Conservation (phyloP, 2,113 vertebrate species). For the Amblyopsis rosae region DNA sequence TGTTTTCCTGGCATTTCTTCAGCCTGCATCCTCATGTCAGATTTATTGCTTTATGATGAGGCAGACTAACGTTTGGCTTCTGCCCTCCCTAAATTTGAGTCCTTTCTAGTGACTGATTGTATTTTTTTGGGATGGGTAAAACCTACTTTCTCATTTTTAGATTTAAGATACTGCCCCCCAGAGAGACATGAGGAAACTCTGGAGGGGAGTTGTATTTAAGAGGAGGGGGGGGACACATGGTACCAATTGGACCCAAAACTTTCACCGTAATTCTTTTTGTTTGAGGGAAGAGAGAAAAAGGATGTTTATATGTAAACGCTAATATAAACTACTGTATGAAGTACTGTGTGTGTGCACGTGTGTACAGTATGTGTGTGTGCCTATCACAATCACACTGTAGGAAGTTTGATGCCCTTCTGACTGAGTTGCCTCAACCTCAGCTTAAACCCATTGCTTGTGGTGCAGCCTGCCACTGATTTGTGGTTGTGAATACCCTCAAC, state of each 20-base stretch:
- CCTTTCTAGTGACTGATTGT: constrained; percentile 32
- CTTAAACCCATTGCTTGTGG: constrained; percentile 42
- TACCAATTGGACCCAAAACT: constrained; percentile 56
- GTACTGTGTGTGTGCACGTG: neutral
- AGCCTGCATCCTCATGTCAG: neutral
- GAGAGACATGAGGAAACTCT: constrained; percentile 48
- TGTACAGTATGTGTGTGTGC: neutral
- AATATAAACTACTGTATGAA: neutral
- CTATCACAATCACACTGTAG: neutral
- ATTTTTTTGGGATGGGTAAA: constrained; percentile 8
- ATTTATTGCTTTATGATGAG: neutral
- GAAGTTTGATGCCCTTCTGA: constrained; percentile 41
- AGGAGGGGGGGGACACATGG: constrained; percentile 50
- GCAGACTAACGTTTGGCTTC: constrained; percentile 23
- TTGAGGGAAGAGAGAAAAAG: constrained; percentile 21
- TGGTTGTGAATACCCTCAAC: constrained; percentile 27
- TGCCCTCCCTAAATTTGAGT: constrained; percentile 29
- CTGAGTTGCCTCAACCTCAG: constrained; percentile 32
- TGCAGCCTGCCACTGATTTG: constrained; percentile 21
- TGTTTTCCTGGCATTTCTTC: neutral
- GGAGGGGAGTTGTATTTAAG: constrained; percentile 40
- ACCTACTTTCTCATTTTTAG: constrained; percentile 33
- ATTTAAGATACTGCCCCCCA: constrained; percentile 46
- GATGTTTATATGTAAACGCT: neutral
- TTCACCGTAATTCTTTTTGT: constrained; percentile 35